Evolutionary conservation across 1,140 invertebrate species (phyloP).

Genomic region (Rhyzopertha dominica): DNA sequence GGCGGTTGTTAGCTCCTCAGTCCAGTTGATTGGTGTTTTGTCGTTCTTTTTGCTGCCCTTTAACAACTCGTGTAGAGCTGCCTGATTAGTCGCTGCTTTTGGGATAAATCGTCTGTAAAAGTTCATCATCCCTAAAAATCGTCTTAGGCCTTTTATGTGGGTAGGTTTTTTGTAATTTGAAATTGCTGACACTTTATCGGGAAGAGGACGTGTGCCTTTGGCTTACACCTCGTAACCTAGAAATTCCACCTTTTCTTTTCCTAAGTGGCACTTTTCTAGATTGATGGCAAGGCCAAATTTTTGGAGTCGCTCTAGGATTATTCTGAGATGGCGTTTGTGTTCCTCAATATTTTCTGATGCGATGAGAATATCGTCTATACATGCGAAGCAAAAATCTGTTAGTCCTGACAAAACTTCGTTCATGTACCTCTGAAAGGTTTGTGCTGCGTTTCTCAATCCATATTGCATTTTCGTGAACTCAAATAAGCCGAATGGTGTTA

Average conservation of each 20-base stretch:
- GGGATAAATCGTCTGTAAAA: conserved; percentile 38
- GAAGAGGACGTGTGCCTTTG: conserved; percentile 31
- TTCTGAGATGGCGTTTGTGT: conserved; percentile 28
- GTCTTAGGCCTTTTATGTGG: conserved; percentile 25
- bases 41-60: conserved; percentile 22
- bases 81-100: conserved; percentile 28
- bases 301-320: conserved; percentile 28
- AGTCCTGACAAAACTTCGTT: conserved; percentile 12
- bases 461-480: conserved; percentile 26
- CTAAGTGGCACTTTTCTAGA: conserved; percentile 34
- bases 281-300: conserved; percentile 34
- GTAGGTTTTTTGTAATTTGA: conserved; percentile 19
- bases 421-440: conserved; percentile 26
- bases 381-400: conserved; percentile 23
- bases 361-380: conserved; percentile 35
- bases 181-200: conserved; percentile 33
- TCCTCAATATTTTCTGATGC: conserved; percentile 28
- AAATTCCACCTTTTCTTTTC: conserved; percentile 25
- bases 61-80: conserved; percentile 21
- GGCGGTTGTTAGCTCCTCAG: conserved; percentile 13
- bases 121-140: conserved; percentile 40
- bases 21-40: conserved; percentile 28
- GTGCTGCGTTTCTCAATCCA: conserved; percentile 22
- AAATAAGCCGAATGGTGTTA: no score
- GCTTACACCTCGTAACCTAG: conserved; percentile 35